phyloP scores from a whole-genome alignment of 2,888 invertebrate species.

The Suillia variegata region DNA sequence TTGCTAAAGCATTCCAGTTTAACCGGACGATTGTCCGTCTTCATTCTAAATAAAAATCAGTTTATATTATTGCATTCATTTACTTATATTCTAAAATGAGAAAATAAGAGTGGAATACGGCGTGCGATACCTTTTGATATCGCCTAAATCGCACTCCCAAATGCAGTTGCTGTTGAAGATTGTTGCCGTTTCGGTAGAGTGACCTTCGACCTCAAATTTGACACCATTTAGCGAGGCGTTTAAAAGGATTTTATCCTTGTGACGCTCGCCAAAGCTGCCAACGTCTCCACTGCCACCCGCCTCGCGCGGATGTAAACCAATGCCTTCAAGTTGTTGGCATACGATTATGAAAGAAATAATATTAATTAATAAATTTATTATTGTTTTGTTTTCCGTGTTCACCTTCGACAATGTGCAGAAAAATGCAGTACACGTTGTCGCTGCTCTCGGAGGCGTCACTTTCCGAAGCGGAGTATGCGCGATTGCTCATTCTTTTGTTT shows the following conservation, averaged over 20 bases:
- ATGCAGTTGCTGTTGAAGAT: slow-evolving; percentile 75
- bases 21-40: slow-evolving; percentile 75
- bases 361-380: neutral
- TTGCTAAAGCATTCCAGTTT: slow-evolving; percentile 72
- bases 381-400: neutral
- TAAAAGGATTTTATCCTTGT: slow-evolving; percentile 64
- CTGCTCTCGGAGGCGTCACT: slow-evolving; percentile 27
- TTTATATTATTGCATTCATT: no score
- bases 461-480: slow-evolving; percentile 21
- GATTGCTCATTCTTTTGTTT: slow-evolving; percentile 23
- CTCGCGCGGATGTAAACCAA: slow-evolving; percentile 64
- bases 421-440: slow-evolving; percentile 47
- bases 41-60: slow-evolving; percentile 65
- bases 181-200: slow-evolving; percentile 66
- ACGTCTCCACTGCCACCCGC: slow-evolving; percentile 18
- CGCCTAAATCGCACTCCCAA: slow-evolving; percentile 78
- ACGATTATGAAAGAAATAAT: neutral
- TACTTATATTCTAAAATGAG: no score
- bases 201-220: slow-evolving; percentile 72
- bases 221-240: slow-evolving; percentile 70
- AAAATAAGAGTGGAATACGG: neutral
- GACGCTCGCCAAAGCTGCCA: slow-evolving; percentile 10
- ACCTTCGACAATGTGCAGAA: slow-evolving; percentile 57
- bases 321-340: slow-evolving; percentile 62
- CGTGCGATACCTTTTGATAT: slow-evolving; percentile 67